Base-by-base conservation (phyloP, 2,797 vertebrate genomes). In the Coranthus polyacanthus region DNA sequence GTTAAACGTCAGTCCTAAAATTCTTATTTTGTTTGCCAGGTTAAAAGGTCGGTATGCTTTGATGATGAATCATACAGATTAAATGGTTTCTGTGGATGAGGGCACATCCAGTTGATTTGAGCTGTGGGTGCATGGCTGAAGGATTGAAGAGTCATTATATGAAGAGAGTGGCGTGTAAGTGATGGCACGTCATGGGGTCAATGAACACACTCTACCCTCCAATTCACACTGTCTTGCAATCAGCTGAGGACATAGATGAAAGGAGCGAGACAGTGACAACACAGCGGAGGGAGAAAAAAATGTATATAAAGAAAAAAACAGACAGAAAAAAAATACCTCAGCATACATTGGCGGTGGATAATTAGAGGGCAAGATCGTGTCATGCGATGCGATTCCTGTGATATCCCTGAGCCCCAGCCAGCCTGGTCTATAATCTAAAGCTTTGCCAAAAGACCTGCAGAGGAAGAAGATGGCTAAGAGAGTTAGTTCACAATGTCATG, bases 291-390 rank as follows among this genome's bases (percentile, higher is more conserved):
- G 50, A 52, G 6, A 26, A 55, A 77, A 85, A 82, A 78, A 82
- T 80, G 65, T 69, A 73, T 56, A 50, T 54, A 68, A 62, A 71
- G 71, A 83, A 73, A 78, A 39, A 82, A 43, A 72, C 42, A 69
- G 61, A 67, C 68, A 18, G 47, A 49, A 49, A 68, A 68, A 75
- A 68, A 44, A 26, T 67, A 55, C 68, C 36, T 26, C 45, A 62
- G 52, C 70, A 80, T 89, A 91, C 71, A 88, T 81, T 80, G 88
- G 45, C 44, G 26, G 64, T 59, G 74, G 81, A 90, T 93, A 93
- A 95, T 94, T 93, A 94, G 83, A 94, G 89, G 91, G 91, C 56
- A 89, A 81, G 68, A 78, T 84, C 68, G 55, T 88, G 84, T 90
- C 88, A 78, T 91, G 88, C 82, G 81, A 85, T 79, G 82, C 61